Base-by-base conservation (phyloP, 2,888 invertebrate species). In the Gnatocerus cornutus region DNA sequence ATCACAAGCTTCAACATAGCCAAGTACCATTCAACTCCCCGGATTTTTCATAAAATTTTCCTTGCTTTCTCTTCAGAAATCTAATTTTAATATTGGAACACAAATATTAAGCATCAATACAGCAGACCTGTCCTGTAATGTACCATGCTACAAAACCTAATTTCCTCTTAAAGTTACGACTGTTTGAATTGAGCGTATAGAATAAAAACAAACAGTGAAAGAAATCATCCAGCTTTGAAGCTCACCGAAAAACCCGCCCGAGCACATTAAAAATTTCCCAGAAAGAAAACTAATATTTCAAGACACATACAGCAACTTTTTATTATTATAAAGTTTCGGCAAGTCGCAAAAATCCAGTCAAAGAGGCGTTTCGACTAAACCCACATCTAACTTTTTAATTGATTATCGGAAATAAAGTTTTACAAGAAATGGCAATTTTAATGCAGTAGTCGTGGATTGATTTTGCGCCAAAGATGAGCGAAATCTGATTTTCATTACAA, bases 231-330 rank as follows among this genome's bases (percentile, higher is more conserved):
- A 55, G 39, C 52, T 55, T 37, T 39, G 37, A 55, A 55, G 55
- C 52, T 52, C 8, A 12, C 33, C 9, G n/a, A n/a, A 55, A 55
- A 55, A 39, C n/a, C 55, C 10, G 8, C 13, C 58, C 27, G 16
- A 27, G 30, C 46, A 74, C 77, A 78, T 79, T 78, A 78, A 79
- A 21, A 77, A 78, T 76, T 74, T 76, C 68, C 67, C 74, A 71
- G 73, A 71, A 77, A 74, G 76, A 79, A 77, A 77, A 77, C 76
- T 77, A 77, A 75, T 77, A 77, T 78, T 76, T 78, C 73, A 78
- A 70, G 71, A 71, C 65, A 71, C 69, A 74, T 70, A 74, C 50
- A 67, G 50, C 48, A 67, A 67, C 66, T 67, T 67, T 59, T 67
- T 67, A 59, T 67, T 67, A 67, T 67, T 43, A 52, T 48, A 67